Base-by-base conservation (phyloP, 2,888 invertebrate genomes). In the Leistus spinibarbis region DNA sequence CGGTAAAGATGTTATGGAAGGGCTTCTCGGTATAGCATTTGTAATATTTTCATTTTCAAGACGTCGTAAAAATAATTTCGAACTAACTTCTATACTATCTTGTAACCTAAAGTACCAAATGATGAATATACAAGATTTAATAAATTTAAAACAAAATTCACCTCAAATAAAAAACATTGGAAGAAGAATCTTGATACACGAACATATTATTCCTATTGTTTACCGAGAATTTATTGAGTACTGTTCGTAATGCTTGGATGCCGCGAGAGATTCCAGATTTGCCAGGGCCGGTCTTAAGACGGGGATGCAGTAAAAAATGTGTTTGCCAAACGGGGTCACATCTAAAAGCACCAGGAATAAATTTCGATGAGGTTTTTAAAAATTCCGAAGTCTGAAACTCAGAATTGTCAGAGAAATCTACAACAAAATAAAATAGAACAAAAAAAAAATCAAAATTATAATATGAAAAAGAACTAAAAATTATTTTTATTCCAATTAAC, bases 121-220 rank as follows among this genome's bases (percentile, higher is more conserved):
- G 60, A 16, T 70, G n/a, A 76, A 76, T 66, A 75, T 62, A 54
- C 62, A 62, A n/a, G 13, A 24, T 24, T 64, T 64, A 53, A 57
- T 53, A 16, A 17, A 7, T 60, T 13, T 60, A 60, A 63, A 63
- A 22, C 17, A 63, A 27, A 23, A 54, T 24, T 76, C 82, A 86
- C 86, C 85, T 81, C 68, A 85, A 80, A 82, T 91, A 91, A 81
- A 91, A 91, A 0, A 91, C 91, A 79, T 90, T 90, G 16, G 87
- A 87, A 76, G 87, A 86, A 56, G 86, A 88, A 79, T 93, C 92
- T 81, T 89, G 89, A 81, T 92, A 92, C 13, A 93, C 93, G 84
- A 92, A 93, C 92, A 93, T 92, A 83, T 93, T 93, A 78, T 87
- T 90, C 56, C 93, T 86, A 81, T 94, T 93, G 78, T 87, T 88